A percentile compares a stretch with the other conserved stretches of the same genome.
phyloP scores from a whole-genome alignment of 2,888 invertebrate genomes.

The Drosophila macrothrix region DNA sequence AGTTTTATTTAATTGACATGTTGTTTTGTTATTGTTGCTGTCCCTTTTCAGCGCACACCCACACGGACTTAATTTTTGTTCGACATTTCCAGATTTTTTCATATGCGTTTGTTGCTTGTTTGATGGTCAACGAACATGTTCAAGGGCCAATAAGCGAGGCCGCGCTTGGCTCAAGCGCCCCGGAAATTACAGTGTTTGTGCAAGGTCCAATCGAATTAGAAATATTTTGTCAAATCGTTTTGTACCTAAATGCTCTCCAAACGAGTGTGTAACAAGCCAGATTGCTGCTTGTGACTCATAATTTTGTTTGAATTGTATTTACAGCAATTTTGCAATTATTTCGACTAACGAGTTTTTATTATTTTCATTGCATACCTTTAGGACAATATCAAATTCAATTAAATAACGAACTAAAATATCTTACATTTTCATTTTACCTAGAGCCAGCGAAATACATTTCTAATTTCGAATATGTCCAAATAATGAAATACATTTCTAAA shows the following conservation, averaged over 20 bases:
- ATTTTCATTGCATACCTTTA: neutral
- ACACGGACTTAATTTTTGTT: neutral
- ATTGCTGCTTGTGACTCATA: neutral
- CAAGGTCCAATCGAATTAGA: slow-evolving; percentile 59
- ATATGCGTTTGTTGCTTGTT: slow-evolving; percentile 39
- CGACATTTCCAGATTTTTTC: slow-evolving; percentile 51
- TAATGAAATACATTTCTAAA: neutral
- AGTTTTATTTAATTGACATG: slow-evolving; percentile 80
- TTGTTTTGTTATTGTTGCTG: slow-evolving; percentile 78
- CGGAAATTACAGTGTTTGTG: slow-evolving; percentile 57
- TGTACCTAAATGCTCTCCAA: slow-evolving; percentile 23
- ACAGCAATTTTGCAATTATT: neutral
- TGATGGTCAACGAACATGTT: slow-evolving; percentile 81
- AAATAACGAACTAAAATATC: neutral
- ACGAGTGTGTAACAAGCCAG: neutral
- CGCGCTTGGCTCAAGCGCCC: slow-evolving; percentile 21
- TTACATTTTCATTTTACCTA: neutral
- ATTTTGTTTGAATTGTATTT: neutral
- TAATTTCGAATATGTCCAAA: neutral
- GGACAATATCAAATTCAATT: neutral
- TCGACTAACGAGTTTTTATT: neutral
- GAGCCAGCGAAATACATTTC: neutral
- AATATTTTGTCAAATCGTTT: slow-evolving; percentile 43
- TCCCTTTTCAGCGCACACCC: slow-evolving; percentile 49
- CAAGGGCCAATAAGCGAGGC: slow-evolving; percentile 70